Conservation (phyloP, 2,888 invertebrate genomes). For the Ochropleura plecta region DNA sequence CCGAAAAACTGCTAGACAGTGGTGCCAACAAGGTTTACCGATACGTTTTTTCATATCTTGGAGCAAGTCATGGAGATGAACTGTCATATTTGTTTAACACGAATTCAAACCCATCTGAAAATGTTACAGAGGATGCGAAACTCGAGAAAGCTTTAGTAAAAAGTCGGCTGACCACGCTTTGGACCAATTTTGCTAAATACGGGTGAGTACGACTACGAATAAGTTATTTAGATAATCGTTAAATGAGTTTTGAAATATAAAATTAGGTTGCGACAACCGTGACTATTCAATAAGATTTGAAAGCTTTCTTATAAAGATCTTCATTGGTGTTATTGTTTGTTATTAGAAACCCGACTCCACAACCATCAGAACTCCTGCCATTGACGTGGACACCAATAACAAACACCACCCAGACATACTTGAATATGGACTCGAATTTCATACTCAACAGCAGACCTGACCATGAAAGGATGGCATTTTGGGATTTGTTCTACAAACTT, state of each 20-base stretch:
- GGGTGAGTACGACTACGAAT: slow-evolving; percentile 25
- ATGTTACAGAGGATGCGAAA: slow-evolving; percentile 48
- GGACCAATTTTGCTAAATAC: slow-evolving; percentile 65
- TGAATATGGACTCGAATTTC: slow-evolving; percentile 57
- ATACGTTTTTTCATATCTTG: slow-evolving; percentile 51
- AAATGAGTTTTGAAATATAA: neutral
- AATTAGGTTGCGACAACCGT: neutral
- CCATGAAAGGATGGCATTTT: slow-evolving; percentile 62
- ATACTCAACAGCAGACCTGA: slow-evolving; percentile 46
- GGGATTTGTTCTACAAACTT: slow-evolving; percentile 67
- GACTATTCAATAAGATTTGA: neutral
- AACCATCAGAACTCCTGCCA: slow-evolving; percentile 59
- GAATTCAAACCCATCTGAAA: neutral
- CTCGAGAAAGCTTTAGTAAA: slow-evolving; percentile 42
- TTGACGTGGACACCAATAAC: slow-evolving; percentile 65
- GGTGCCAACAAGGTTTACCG: slow-evolving; percentile 36
- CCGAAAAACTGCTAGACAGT: slow-evolving; percentile 29
- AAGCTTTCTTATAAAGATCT: neutral
- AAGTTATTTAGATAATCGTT: neutral
- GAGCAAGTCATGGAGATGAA: slow-evolving; percentile 56
- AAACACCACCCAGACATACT: slow-evolving; percentile 44
- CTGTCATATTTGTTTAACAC: slow-evolving; percentile 53
- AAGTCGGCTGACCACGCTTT: slow-evolving; percentile 51
- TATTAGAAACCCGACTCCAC: slow-evolving; percentile 64
- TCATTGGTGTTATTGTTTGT: neutral